These are phyloP conservation scores for Capitella teleta DNA, from an alignment of 1,140 invertebrate genomes.

Conservation along the genomic window DNA sequence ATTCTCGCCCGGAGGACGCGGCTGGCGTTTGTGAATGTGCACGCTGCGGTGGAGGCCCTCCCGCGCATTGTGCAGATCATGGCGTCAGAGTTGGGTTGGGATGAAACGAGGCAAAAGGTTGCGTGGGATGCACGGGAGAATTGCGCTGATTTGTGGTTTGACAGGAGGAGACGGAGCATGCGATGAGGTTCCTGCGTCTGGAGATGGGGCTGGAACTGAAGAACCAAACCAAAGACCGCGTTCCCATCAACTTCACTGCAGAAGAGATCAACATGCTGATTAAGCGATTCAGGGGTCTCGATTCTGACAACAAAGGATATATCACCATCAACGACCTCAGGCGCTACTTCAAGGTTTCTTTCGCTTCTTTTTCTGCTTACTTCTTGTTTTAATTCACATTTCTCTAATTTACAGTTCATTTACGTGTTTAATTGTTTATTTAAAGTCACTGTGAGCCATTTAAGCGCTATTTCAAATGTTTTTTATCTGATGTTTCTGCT, in stretches of 20 bases:
- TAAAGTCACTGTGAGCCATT: background rate
- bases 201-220: slow-evolving; percentile 98
- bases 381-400: background rate
- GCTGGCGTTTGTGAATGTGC: slow-evolving; percentile 87
- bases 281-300: slow-evolving; percentile 87
- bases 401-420: slow-evolving; percentile 1
- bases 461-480: no score
- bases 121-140: background rate
- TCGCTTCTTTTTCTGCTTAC: background rate
- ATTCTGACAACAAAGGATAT: slow-evolving; percentile 92
- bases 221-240: slow-evolving; percentile 60
- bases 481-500: no score
- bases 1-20: slow-evolving; percentile 87
- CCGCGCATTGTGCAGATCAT: slow-evolving; percentile 88
- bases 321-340: slow-evolving; percentile 95
- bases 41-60: slow-evolving; percentile 87
- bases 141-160: background rate
- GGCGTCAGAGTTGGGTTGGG: slow-evolving; percentile 92
- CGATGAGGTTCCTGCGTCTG: slow-evolving; percentile 55
- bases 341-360: slow-evolving; percentile 74
- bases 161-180: slow-evolving; percentile 30
- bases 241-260: slow-evolving; percentile 84
- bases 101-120: slow-evolving; percentile 50
- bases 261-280: slow-evolving; percentile 90
- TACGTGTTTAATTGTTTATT: background rate